phyloP scores from a whole-genome alignment of 2,888 invertebrate species.

The Alentia gelatinosa region DNA sequence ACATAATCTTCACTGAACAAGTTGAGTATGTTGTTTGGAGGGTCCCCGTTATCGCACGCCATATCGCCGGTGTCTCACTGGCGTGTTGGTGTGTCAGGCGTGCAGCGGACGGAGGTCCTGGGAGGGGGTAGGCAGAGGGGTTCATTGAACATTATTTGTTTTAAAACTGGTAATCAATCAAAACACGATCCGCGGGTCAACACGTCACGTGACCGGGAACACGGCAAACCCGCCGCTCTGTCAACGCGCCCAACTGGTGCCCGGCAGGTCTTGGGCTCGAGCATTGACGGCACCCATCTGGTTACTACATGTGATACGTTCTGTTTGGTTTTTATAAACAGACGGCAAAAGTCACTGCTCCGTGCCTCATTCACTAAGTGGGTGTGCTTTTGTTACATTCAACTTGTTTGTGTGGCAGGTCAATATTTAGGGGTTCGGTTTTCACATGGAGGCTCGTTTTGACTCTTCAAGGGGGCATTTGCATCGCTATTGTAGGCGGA shows the following conservation, averaged over 20 bases:
- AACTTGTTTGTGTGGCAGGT: neutral
- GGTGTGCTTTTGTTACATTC: conserved; percentile 24
- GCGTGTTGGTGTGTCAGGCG: too few relatives aligned
- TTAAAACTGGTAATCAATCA: conserved; percentile 41
- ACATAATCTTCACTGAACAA: too few relatives aligned
- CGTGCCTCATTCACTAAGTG: neutral
- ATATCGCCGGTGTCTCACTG: too few relatives aligned
- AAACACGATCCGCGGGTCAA: conserved; percentile 16
- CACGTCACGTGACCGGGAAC: conserved; percentile 1
- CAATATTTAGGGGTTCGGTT: conserved; percentile 22
- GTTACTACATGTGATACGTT: neutral
- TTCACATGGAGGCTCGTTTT: neutral
- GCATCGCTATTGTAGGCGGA: conserved; percentile 1
- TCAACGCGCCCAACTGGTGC: conserved; percentile 36
- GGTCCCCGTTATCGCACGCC: too few relatives aligned
- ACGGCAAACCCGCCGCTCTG: neutral
- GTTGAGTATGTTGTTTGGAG: too few relatives aligned
- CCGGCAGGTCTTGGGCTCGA: neutral
- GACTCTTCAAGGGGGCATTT: neutral
- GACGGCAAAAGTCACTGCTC: neutral
- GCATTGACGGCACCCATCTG: conserved; percentile 34
- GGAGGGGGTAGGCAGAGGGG: neutral
- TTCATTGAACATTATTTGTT: neutral
- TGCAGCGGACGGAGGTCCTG: neutral
- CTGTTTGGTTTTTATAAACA: neutral